A percentile compares a stretch with the other conserved stretches of the same genome.
phyloP scores from a whole-genome alignment of 2,888 invertebrate genomes.

The Drosophila ezoana region DNA sequence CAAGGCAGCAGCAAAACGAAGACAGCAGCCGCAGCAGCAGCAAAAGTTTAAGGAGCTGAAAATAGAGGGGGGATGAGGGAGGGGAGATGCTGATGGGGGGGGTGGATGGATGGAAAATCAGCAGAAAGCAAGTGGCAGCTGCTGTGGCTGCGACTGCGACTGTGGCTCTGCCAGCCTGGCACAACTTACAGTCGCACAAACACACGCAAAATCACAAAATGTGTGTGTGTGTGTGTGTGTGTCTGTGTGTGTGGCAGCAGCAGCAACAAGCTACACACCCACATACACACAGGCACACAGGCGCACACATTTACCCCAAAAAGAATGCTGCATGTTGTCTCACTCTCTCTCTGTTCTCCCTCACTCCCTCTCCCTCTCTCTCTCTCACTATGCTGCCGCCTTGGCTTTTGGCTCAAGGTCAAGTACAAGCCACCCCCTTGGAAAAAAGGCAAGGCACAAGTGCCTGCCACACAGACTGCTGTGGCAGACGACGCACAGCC shows the following conservation, averaged over 20 bases:
- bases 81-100: background rate
- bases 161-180: conserved; percentile 56
- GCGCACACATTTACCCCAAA: conserved; percentile 21
- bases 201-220: conserved; percentile 67
- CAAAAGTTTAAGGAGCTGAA: conserved; percentile 42
- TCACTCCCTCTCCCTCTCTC: background rate
- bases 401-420: conserved; percentile 74
- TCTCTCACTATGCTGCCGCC: conserved; percentile 38
- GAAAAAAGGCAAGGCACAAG: conserved; percentile 29
- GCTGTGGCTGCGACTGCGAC: conserved; percentile 14
- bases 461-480: conserved; percentile 15
- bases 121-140: conserved; percentile 9
- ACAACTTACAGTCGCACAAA: conserved; percentile 70
- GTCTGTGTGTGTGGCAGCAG: conserved; percentile 24
- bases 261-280: conserved; percentile 17
- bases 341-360: conserved; percentile 1
- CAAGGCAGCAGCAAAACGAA: conserved; percentile 67
- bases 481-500: conserved; percentile 31
- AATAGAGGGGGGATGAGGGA: background rate
- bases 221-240: no score
- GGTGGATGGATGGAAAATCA: conserved; percentile 6
- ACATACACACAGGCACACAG: conserved; percentile 4
- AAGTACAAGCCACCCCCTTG: conserved; percentile 66
- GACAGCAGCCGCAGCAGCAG: conserved; percentile 15
- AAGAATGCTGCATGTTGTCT: conserved; percentile 48